phyloP scores from a whole-genome alignment of 2,888 invertebrate species.

The Synergus umbraculus region DNA sequence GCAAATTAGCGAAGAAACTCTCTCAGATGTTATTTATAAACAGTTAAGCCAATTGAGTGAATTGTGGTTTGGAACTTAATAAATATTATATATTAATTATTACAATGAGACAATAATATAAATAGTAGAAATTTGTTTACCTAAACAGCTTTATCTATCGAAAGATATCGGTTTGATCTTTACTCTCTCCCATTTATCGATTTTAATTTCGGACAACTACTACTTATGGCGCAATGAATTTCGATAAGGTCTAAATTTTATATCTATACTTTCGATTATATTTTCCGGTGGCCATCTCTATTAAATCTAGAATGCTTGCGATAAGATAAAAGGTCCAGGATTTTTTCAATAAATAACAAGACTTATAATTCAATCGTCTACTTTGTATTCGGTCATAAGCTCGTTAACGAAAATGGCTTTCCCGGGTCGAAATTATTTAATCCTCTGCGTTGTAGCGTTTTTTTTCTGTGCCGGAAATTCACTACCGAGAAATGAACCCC shows the following conservation, averaged over 20 bases:
- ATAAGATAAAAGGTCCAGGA: constrained; percentile 30
- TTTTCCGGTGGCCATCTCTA: constrained; percentile 8
- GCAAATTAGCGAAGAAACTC: constrained; percentile 7
- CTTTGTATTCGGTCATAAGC: not conserved
- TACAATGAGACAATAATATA: not conserved
- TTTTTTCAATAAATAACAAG: constrained; percentile 38
- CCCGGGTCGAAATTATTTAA: not conserved
- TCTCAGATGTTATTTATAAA: constrained; percentile 1
- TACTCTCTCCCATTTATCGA: not conserved
- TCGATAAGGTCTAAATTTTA: not conserved
- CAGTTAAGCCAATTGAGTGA: not conserved
- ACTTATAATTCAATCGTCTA: not conserved
- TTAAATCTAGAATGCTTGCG: constrained; percentile 7
- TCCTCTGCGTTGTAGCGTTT: not conserved
- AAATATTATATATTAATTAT: constrained; percentile 3
- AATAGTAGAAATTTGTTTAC: not conserved
- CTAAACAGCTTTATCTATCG: not conserved
- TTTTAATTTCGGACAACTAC: not conserved
- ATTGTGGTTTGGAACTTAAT: constrained; percentile 2
- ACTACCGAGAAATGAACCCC: not conserved
- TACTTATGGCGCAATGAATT: not conserved
- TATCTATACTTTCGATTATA: not conserved
- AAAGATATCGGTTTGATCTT: not conserved
- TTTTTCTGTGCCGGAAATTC: constrained; percentile 7
- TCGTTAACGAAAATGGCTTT: constrained; percentile 1